Conservation (phyloP, 2,797 vertebrate genomes). For the Crenichthys baileyi region DNA sequence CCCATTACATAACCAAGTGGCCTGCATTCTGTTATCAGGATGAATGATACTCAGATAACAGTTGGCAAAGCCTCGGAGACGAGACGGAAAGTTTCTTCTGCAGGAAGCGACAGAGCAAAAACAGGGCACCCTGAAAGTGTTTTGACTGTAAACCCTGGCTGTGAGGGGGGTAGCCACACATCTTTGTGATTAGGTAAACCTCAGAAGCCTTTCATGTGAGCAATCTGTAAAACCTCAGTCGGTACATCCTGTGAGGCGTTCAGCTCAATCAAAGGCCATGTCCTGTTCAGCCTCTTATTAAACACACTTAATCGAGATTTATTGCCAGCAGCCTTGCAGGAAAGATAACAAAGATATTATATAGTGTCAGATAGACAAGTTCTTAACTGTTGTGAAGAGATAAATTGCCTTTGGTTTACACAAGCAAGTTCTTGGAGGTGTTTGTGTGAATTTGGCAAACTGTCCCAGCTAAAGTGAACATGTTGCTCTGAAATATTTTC, state of each 20-base stretch:
- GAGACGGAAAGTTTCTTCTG: conserved; percentile 29
- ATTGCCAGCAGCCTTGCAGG: conserved; percentile 50
- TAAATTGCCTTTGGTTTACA: conserved; percentile 57
- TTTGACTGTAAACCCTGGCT: conserved; percentile 65
- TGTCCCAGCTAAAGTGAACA: conserved; percentile 79
- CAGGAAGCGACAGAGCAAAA: conserved; percentile 50
- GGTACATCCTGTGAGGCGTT: conserved; percentile 73
- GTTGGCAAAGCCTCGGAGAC: conserved; percentile 31
- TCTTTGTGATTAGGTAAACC: conserved; percentile 78
- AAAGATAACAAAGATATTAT: conserved; percentile 31
- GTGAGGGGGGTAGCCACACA: conserved; percentile 64
- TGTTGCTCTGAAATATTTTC: conserved; percentile 84
- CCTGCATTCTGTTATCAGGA: conserved; percentile 66
- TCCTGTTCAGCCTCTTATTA: conserved; percentile 70
- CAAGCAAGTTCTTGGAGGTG: conserved; percentile 54
- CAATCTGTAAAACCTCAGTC: conserved; percentile 70
- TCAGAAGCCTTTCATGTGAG: conserved; percentile 74
- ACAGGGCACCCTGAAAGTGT: conserved; percentile 59
- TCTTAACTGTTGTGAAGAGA: conserved; percentile 41
- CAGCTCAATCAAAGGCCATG: conserved; percentile 65
- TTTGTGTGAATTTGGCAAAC: conserved; percentile 79
- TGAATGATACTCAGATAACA: conserved; percentile 56
- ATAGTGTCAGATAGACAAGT: conserved; percentile 16
- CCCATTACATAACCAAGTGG: conserved; percentile 64
- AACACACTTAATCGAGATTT: conserved; percentile 59